Evolutionary conservation across 2,888 invertebrate genomes (phyloP), one percentile per base, ranked within the genome.

Genomic region (Meiosimyza platycephala): DNA sequence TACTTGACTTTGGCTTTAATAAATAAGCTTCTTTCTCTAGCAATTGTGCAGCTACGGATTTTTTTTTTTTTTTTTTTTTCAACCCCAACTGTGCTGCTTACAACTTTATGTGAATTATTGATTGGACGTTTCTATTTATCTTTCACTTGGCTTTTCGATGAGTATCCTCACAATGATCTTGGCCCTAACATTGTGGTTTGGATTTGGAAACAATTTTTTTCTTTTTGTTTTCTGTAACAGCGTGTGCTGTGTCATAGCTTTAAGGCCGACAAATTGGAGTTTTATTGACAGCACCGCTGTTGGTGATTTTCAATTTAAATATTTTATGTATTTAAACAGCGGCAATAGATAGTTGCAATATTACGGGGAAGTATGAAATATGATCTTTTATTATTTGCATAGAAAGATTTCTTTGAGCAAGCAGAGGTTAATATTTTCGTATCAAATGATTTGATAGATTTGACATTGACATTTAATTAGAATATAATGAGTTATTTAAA

Each of bases 251-350:
- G 12, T 47, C 22, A 11, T 62, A 48, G 16, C 68, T 67, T 47
- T 22, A 64, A 71, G 69, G 62, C 52, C 62, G 54, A 74, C 71
- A 74, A 77, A 76, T 74, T 77, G 74, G 68, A 71, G 54, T 62
- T 62, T 62, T 54, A 70, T 70, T 70, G 70, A 70, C 70, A 70
- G 63, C 22, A 50, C 62, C 70, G 63, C 70, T 51, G 70, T 52
- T 54, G 70, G 70, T 63, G 70, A 70, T 70, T 70, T 70, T 70
- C 70, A 63, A 70, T 70, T 70, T 63, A 70, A 70, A 51, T 71
- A 71, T 71, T 65, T 71, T 69, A 63, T 72, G 68, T 40, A 48
- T 48, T 55, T 63, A 51, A 40, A 48, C 71, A 66, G 48, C 66
- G 64, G 50, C 50, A 47, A 18, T 70, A 59, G 63, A 66, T 63